Evolutionary conservation across 2,888 invertebrate genomes (phyloP), one percentile per base, ranked within the genome.

Genomic region (Drosophila atroscutellata): DNA sequence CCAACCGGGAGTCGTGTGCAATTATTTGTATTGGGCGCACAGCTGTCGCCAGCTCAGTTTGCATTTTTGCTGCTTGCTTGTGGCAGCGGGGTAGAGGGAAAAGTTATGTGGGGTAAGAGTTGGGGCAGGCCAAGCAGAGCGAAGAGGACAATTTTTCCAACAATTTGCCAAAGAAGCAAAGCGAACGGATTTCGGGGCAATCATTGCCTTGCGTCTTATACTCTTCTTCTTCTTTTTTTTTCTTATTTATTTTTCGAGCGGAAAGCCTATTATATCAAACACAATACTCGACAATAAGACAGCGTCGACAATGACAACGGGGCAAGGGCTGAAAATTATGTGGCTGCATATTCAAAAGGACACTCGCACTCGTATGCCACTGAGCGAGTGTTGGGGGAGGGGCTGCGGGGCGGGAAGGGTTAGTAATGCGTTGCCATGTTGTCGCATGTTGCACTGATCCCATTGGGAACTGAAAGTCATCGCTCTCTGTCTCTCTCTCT

Each of bases 261-360:
- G 82, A 86, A 86, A 86, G 86, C 89, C 89, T 86, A 86, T 86
- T 86, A 86, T 82, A 89, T 87, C 89, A 89, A 89, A 89, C 86
- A 86, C 86, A 86, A 87, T 86, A 89, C 85, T 87, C 89, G 89
- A 87, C 86, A 87, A 84, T 70, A 66, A 75, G 72, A 75, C 56
- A 37, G 75, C 18, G 26, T 2, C 30, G 36, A 47, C 61, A 59
- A 67, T 74, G 81, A 66, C 74, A 80, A 80, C 75, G 62, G 77
- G 70, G 67, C 56, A 62, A 51, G 54, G 55, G 67, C 68, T 80
- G 81, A 60, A 78, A 86, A 77, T 86, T 75, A 80, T 80, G 76
- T 81, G 65, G 70, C 75, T 84, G 85, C 75, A 89, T 82, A 80
- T 87, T 79, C 75, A 87, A 81, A 83, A 76, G 76, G 66, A 79